phyloP scores from a whole-genome alignment of 2,113 vertebrate genomes.

The Chiloscyllium plagiosum region DNA sequence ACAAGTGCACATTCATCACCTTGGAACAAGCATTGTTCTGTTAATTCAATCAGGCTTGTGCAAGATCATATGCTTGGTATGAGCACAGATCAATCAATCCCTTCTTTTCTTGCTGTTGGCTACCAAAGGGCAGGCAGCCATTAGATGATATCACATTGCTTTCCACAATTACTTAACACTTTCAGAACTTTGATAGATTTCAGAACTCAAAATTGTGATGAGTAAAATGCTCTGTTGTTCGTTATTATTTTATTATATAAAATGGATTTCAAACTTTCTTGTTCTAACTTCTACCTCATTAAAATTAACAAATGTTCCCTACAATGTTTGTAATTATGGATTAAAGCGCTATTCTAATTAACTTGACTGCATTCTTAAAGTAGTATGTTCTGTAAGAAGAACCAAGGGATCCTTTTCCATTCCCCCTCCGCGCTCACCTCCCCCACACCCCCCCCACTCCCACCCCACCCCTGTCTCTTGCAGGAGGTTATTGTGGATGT shows the following conservation, averaged over 20 bases:
- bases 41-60: conserved; percentile 30
- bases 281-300: no score
- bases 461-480: neutral
- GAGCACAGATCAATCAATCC: neutral
- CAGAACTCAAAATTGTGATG: neutral
- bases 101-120: conserved; percentile 18
- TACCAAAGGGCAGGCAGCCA: conserved; percentile 6
- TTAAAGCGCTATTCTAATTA: neutral
- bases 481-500: neutral
- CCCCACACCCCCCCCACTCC: no score
- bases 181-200: neutral
- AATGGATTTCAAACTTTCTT: no score
- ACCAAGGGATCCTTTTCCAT: neutral
- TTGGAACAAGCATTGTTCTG: conserved; percentile 35
- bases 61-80: conserved; percentile 22
- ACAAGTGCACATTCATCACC: conserved; percentile 30
- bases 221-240: neutral
- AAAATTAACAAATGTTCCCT: neutral
- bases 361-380: neutral
- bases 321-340: neutral
- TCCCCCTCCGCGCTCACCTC: no score
- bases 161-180: neutral
- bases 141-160: neutral
- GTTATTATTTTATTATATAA: neutral
- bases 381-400: neutral